These are phyloP conservation scores for Lineus longissimus DNA, from an alignment of 1,140 invertebrate genomes.

Conservation along the genomic window DNA sequence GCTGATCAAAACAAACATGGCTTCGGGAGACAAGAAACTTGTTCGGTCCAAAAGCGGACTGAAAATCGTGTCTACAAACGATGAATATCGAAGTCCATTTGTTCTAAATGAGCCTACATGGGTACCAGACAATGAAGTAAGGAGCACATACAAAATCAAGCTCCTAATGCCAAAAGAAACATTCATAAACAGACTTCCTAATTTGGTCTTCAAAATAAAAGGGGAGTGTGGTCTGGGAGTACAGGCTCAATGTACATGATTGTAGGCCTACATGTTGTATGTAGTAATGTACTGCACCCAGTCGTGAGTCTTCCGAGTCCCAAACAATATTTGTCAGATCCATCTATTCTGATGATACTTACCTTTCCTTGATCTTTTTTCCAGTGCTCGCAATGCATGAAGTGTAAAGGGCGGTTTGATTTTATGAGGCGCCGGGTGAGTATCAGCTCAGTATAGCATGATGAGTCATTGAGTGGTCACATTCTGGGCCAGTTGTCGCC, in stretches of 20 bases:
- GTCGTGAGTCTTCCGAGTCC: too few species aligned
- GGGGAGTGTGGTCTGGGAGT: neutral
- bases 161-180: neutral
- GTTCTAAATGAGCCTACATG: constrained; percentile 33
- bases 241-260: neutral
- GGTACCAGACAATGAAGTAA: constrained; percentile 35
- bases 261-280: neutral
- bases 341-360: neutral
- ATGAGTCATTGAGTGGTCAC: neutral
- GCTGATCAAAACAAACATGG: constrained; percentile 24
- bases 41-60: constrained; percentile 40
- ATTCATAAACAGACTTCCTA: neutral
- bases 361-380: constrained; percentile 31
- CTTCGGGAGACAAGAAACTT: constrained; percentile 32
- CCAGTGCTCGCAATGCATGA: constrained; percentile 50
- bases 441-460: neutral
- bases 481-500: neutral
- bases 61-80: constrained; percentile 33
- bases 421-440: constrained; percentile 56
- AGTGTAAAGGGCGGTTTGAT: constrained; percentile 55
- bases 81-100: constrained; percentile 31
- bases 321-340: neutral
- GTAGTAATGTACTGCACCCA: neutral
- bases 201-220: neutral
- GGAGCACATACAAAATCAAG: neutral